A percentile compares a stretch with the other conserved stretches of the same genome.
Evolutionary conservation across 23 tunicate species (phyloP).

Genomic region (Phallusia fumigata): DNA sequence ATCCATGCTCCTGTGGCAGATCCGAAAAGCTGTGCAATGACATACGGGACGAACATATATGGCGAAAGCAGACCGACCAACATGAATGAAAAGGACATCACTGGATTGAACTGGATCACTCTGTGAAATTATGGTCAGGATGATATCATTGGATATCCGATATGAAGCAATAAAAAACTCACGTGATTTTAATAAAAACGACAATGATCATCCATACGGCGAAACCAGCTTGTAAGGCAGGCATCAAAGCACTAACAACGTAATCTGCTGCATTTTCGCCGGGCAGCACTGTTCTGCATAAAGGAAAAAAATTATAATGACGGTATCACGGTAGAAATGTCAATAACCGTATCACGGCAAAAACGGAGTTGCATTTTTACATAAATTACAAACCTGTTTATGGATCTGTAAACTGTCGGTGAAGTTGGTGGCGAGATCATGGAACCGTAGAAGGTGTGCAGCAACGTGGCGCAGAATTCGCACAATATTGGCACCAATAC

Average conservation of each 20-base stretch:
- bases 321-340: no score
- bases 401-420: background rate
- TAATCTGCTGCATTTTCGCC: conserved; percentile 5
- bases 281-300: background rate
- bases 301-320: background rate
- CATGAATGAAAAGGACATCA: conserved; percentile 57
- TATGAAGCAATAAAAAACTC: background rate
- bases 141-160: background rate
- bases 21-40: conserved; percentile 40
- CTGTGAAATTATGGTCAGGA: conserved; percentile 6
- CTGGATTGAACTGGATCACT: conserved; percentile 75
- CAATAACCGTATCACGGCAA: no score
- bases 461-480: conserved; percentile 16
- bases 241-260: conserved; percentile 39
- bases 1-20: conserved; percentile 53
- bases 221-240: conserved; percentile 74
- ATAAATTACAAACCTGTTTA: background rate
- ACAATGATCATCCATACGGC: conserved; percentile 79
- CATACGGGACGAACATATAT: conserved; percentile 61
- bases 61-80: conserved; percentile 48
- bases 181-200: conserved; percentile 59
- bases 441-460: conserved; percentile 21
- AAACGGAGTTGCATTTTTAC: no score
- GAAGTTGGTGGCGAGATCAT: conserved; percentile 14
- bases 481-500: conserved; percentile 4